Evolutionary conservation across 92 coral and sea anemone species (phyloP).

Genomic region (Zoanthus gigantus): DNA sequence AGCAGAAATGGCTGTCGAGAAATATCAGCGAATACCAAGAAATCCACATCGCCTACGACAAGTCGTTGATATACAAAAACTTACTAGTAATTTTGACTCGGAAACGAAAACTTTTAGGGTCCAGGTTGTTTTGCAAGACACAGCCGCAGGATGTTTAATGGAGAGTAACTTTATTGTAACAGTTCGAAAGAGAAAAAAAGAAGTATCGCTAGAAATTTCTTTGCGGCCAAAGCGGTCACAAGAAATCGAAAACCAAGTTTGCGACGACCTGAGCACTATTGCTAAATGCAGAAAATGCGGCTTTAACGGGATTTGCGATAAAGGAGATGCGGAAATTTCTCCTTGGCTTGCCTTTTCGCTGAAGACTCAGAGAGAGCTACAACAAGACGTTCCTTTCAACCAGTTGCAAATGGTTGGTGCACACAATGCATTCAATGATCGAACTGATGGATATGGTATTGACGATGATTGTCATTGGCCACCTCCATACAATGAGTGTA

Average conservation of each 20-base stretch:
- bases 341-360: slow-evolving; percentile 86
- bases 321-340: slow-evolving; percentile 73
- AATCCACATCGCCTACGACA: slow-evolving; percentile 65
- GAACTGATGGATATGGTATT: slow-evolving; percentile 80
- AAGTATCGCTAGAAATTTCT: slow-evolving; percentile 11
- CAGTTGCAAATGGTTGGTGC: slow-evolving; percentile 85
- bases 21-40: slow-evolving; percentile 25
- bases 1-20: slow-evolving; percentile 76
- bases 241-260: background rate
- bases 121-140: slow-evolving; percentile 15
- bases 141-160: background rate
- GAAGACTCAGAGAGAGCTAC: slow-evolving; percentile 82
- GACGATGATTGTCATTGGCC: slow-evolving; percentile 88
- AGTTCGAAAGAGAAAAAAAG: slow-evolving; percentile 9
- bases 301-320: slow-evolving; percentile 71
- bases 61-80: slow-evolving; percentile 11
- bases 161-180: slow-evolving; percentile 4
- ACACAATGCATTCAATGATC: slow-evolving; percentile 86
- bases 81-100: background rate
- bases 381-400: slow-evolving; percentile 63
- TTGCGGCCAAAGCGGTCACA: slow-evolving; percentile 38
- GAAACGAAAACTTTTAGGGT: background rate
- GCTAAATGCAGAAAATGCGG: slow-evolving; percentile 80
- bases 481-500: slow-evolving; percentile 81
- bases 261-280: slow-evolving; percentile 76